phyloP scores from a whole-genome alignment of 2,113 vertebrate genomes.

The Tragelaphus imberbis region DNA sequence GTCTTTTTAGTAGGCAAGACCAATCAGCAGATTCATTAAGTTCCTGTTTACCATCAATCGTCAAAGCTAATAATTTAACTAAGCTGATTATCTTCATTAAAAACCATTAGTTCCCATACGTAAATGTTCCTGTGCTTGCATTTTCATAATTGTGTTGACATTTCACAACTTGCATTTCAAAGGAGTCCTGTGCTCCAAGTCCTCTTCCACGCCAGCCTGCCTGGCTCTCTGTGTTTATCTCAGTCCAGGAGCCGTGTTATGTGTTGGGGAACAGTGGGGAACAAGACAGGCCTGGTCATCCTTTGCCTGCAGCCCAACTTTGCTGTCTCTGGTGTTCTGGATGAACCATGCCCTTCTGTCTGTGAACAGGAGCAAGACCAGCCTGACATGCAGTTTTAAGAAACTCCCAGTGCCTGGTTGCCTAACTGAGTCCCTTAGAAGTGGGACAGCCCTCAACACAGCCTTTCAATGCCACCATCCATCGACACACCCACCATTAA shows the following conservation, averaged over 20 bases:
- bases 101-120: slow-evolving; percentile 69
- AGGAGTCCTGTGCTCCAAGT: not conserved
- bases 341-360: not conserved
- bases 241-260: too few relatives aligned
- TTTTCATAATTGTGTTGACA: slow-evolving; percentile 61
- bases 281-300: not conserved
- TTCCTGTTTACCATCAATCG: slow-evolving; percentile 66
- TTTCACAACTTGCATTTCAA: slow-evolving; percentile 61
- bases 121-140: slow-evolving; percentile 54
- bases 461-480: not conserved
- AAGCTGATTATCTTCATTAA: slow-evolving; percentile 71
- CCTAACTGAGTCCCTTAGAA: not conserved
- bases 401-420: not conserved
- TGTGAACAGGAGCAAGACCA: not conserved
- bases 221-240: not conserved
- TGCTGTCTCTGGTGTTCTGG: not conserved
- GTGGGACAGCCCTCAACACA: not conserved
- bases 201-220: not conserved
- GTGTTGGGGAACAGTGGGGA: not conserved
- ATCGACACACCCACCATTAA: not conserved
- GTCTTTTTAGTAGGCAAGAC: slow-evolving; percentile 39
- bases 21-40: slow-evolving; percentile 64
- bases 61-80: slow-evolving; percentile 67
- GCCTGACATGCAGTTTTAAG: not conserved
- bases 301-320: not conserved